Conservation (phyloP, 2,797 vertebrate species). For the Lutra lutra region DNA sequence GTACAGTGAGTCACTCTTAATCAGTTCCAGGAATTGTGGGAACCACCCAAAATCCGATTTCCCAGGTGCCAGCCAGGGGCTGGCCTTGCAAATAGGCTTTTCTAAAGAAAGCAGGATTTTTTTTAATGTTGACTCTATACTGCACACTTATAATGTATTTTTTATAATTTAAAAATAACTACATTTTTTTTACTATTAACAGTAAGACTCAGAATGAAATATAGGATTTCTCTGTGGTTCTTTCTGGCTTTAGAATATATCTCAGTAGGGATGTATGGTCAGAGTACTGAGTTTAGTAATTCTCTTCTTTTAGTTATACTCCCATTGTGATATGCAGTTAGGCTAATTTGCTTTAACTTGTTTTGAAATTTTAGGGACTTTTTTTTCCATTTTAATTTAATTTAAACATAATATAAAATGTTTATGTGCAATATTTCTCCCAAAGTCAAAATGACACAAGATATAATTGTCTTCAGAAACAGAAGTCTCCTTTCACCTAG, state of each 20-base stretch:
- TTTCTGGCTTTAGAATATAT: not conserved
- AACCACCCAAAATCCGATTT: not conserved
- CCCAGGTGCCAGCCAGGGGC: not conserved
- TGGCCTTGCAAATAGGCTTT: not conserved
- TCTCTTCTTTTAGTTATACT: not conserved
- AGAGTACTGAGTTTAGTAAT: not conserved
- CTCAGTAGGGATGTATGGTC: not conserved
- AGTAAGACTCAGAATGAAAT: not conserved
- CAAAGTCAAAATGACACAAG: conserved; percentile 41
- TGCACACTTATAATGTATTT: not conserved
- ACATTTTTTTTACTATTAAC: not conserved
- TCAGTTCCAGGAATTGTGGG: not conserved
- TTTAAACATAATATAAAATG: conserved; percentile 41
- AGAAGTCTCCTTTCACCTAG: conserved; percentile 37
- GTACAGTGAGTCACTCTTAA: not conserved
- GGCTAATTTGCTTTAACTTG: conserved; percentile 38
- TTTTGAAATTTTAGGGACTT: conserved; percentile 36
- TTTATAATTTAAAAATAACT: not conserved
- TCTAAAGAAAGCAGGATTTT: not conserved
- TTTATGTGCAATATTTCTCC: conserved; percentile 14
- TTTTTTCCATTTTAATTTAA: conserved; percentile 30
- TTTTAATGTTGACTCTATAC: not conserved
- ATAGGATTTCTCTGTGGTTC: conserved; percentile 7
- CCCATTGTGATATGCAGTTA: not conserved
- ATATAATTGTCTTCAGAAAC: not conserved